Evolutionary conservation across 2,113 vertebrate genomes (phyloP).

Genomic region (Mustela nigripes): DNA sequence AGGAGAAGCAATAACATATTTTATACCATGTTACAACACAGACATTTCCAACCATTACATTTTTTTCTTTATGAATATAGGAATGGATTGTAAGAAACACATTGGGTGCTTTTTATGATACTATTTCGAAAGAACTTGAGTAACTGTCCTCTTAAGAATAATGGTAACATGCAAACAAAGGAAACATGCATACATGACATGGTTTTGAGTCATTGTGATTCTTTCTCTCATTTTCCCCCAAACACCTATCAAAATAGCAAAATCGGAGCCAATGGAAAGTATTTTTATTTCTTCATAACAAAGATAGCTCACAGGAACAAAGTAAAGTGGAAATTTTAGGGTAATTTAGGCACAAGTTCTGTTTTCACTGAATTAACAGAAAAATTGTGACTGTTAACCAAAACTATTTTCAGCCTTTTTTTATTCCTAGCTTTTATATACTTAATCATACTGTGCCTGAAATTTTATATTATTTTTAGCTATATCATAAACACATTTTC

Average conservation of each 20-base stretch:
- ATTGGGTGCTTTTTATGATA: slow-evolving; percentile 64
- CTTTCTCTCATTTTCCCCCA: slow-evolving; percentile 50
- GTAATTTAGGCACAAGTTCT: slow-evolving; percentile 37
- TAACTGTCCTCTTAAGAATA: slow-evolving; percentile 62
- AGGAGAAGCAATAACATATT: background rate
- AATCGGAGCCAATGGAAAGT: slow-evolving; percentile 52
- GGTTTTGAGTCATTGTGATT: slow-evolving; percentile 37
- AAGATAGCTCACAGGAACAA: slow-evolving; percentile 24
- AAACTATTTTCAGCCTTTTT: slow-evolving; percentile 21
- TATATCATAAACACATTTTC: background rate
- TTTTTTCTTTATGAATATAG: slow-evolving; percentile 55
- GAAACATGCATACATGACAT: background rate
- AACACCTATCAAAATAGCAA: slow-evolving; percentile 65
- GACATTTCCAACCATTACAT: slow-evolving; percentile 46
- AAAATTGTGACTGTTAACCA: slow-evolving; percentile 30
- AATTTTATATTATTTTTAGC: slow-evolving; percentile 17
- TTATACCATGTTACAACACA: slow-evolving; percentile 12
- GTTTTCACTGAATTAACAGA: slow-evolving; percentile 50
- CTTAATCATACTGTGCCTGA: background rate
- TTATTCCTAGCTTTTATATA: background rate
- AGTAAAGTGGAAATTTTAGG: slow-evolving; percentile 44
- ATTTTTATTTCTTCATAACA: slow-evolving; percentile 57
- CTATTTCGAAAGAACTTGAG: slow-evolving; percentile 51
- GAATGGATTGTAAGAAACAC: slow-evolving; percentile 41
- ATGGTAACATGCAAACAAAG: slow-evolving; percentile 17